These are phyloP conservation scores for Celastrina argiolus DNA, from an alignment of 2,888 invertebrate genomes.

Conservation along the genomic window DNA sequence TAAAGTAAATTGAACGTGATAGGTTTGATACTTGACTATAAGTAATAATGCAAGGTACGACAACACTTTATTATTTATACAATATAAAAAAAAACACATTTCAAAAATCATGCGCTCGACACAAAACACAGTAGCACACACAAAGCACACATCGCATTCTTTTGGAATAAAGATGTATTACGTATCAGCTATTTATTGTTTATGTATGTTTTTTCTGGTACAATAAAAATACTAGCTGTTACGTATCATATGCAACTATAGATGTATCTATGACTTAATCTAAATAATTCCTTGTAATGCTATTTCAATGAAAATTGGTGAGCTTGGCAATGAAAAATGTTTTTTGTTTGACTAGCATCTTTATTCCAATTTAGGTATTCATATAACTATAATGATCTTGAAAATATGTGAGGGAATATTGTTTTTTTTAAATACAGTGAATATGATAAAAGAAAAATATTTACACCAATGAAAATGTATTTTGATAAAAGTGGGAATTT, in stretches of 20 bases:
- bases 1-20: slow-evolving; percentile 42
- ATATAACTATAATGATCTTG: slow-evolving; percentile 19
- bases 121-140: slow-evolving; percentile 57
- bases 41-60: slow-evolving; percentile 31
- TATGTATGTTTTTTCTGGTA: too few species aligned
- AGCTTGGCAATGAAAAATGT: too few species aligned
- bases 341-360: neutral
- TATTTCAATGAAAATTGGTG: too few species aligned
- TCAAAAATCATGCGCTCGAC: slow-evolving; percentile 50
- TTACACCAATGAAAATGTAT: neutral
- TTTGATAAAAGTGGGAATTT: neutral
- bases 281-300: too few species aligned
- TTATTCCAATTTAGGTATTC: neutral
- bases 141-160: slow-evolving; percentile 54
- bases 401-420: slow-evolving; percentile 27
- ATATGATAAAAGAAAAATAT: neutral
- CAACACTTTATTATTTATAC: slow-evolving; percentile 41
- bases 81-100: slow-evolving; percentile 36
- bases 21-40: slow-evolving; percentile 61
- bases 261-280: too few species aligned
- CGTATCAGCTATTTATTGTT: too few species aligned
- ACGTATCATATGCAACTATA: too few species aligned
- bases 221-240: too few species aligned
- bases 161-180: slow-evolving; percentile 27
- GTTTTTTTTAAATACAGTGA: neutral